Conservation (phyloP, 53 echinoderm and acorn worm species). For the Paelopatides confundens region DNA sequence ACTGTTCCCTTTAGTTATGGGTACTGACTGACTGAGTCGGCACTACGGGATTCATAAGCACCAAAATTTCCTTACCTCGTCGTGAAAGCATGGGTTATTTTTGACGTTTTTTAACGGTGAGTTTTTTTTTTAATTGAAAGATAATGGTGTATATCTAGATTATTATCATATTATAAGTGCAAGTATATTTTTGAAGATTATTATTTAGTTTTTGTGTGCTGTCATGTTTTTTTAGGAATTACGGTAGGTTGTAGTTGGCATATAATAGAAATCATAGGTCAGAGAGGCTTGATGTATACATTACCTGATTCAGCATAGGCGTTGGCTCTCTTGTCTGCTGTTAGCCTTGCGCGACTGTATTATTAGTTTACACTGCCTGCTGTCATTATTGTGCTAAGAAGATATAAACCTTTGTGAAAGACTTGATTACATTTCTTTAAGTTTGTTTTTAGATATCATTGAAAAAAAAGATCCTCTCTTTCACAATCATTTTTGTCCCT, state of each 20-base stretch:
- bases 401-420: too few species aligned
- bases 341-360: neutral
- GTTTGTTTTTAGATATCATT: too few species aligned
- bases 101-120: slow-evolving; percentile 5
- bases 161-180: too few species aligned
- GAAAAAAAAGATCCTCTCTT: too few species aligned
- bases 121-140: neutral
- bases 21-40: slow-evolving; percentile 25
- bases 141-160: neutral
- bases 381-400: too few species aligned
- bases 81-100: neutral
- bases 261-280: slow-evolving; percentile 22
- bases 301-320: slow-evolving; percentile 24
- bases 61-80: neutral
- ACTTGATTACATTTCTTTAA: too few species aligned
- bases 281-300: slow-evolving; percentile 13
- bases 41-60: slow-evolving; percentile 10
- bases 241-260: neutral
- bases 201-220: neutral
- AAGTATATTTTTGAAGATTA: neutral
- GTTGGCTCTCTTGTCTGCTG: slow-evolving; percentile 35
- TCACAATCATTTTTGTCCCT: too few species aligned
- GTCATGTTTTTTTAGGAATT: neutral
- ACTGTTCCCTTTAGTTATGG: slow-evolving; percentile 12
- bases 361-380: too few species aligned